Conservation (phyloP, 2,113 vertebrate species). For the Grammomys dolichurus region DNA sequence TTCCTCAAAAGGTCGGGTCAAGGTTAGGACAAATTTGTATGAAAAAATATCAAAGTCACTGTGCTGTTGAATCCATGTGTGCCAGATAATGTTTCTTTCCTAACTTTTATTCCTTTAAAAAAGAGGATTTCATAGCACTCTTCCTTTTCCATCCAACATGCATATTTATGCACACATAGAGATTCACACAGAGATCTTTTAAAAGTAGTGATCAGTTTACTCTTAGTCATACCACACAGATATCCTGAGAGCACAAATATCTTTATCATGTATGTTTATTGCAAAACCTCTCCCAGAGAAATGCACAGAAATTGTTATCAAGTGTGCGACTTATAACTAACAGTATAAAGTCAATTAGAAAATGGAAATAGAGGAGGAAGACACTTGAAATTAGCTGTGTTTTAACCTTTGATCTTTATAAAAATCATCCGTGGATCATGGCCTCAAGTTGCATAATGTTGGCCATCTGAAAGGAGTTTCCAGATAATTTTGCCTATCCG, state of each 20-base stretch:
- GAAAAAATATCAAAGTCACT: background rate
- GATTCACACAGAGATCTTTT: background rate
- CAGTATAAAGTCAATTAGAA: background rate
- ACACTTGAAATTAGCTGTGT: conserved; percentile 23
- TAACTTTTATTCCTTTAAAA: background rate
- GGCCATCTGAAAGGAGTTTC: background rate
- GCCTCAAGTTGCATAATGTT: background rate
- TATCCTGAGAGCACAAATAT: background rate
- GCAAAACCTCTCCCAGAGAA: background rate
- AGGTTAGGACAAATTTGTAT: background rate
- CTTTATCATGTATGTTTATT: background rate
- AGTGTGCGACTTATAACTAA: background rate
- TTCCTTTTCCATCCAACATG: background rate
- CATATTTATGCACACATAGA: background rate
- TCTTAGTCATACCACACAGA: background rate
- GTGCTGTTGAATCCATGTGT: background rate
- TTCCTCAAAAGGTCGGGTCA: background rate
- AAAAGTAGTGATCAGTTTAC: background rate
- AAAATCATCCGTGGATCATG: background rate
- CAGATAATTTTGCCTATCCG: background rate
- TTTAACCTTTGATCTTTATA: background rate
- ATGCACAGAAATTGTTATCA: background rate
- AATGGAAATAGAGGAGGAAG: background rate
- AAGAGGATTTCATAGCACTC: background rate
- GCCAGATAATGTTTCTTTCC: background rate